Evolutionary conservation across 2,113 vertebrate genomes (phyloP).

Genomic region (Paramormyrops kingsleyae): DNA sequence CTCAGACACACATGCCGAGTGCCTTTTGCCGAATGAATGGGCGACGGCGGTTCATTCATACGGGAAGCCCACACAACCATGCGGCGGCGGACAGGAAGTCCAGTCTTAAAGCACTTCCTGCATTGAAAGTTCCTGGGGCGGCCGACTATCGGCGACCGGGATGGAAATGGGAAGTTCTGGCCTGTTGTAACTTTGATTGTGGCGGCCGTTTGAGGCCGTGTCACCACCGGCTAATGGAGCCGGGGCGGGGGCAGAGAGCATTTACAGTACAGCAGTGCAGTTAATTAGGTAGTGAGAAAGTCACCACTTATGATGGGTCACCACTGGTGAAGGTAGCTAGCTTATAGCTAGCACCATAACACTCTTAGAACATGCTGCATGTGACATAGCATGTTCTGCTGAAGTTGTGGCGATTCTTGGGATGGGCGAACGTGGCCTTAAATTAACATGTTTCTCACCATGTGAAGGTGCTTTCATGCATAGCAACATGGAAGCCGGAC

Average conservation of each 20-base stretch:
- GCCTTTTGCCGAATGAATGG: neutral
- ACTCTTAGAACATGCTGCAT: neutral
- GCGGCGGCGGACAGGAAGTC: slow-evolving; percentile 60
- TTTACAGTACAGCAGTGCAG: slow-evolving; percentile 15
- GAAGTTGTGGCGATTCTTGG: neutral
- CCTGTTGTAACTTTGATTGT: slow-evolving; percentile 68
- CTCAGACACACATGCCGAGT: neutral
- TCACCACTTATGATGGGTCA: neutral
- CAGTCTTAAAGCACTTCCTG: slow-evolving; percentile 62
- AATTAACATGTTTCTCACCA: neutral
- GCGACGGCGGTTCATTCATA: neutral
- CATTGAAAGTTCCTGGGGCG: slow-evolving; percentile 51
- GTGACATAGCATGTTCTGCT: neutral
- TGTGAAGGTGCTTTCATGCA: neutral
- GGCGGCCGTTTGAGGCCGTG: slow-evolving; percentile 19
- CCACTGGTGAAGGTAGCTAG: neutral
- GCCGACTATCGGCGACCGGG: slow-evolving; percentile 62
- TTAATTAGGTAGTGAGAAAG: neutral
- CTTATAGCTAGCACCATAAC: neutral
- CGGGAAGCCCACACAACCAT: neutral
- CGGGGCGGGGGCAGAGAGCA: neutral
- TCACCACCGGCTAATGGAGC: slow-evolving; percentile 8
- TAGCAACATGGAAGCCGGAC: neutral
- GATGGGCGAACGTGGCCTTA: neutral
- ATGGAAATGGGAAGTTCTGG: slow-evolving; percentile 69